phyloP scores from a whole-genome alignment of 2,797 vertebrate species.

The Craterocephalus amniculus region DNA sequence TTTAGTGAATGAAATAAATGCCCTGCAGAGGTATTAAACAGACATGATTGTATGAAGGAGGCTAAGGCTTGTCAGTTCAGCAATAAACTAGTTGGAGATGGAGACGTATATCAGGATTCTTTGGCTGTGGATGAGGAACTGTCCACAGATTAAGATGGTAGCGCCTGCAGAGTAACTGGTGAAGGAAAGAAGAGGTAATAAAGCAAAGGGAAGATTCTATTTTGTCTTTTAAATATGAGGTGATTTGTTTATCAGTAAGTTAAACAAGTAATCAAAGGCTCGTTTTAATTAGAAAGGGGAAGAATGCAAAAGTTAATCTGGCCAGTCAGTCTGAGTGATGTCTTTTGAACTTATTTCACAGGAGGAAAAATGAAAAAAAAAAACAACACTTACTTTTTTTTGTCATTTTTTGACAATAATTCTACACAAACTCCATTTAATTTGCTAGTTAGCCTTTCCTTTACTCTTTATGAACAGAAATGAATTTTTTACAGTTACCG shows the following conservation, averaged over 20 bases:
- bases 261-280: neutral
- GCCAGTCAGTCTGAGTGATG: no score
- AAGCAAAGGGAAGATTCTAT: conserved; percentile 4
- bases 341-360: no score
- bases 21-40: neutral
- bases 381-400: no score
- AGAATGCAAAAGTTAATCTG: neutral
- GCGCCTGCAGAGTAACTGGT: neutral
- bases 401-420: neutral
- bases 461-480: neutral
- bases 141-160: neutral
- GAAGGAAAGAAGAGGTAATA: neutral
- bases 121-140: conserved; percentile 2
- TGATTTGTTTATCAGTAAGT: neutral
- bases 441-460: neutral
- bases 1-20: conserved; percentile 5
- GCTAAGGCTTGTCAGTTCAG: conserved; percentile 11
- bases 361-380: neutral
- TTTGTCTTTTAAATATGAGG: neutral
- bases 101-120: neutral
- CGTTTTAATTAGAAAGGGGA: neutral
- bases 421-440: neutral
- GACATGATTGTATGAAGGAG: neutral
- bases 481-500: no score
- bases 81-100: conserved; percentile 1